Conservation (phyloP, 2,113 vertebrate genomes). For the Takifugu flavidus region DNA sequence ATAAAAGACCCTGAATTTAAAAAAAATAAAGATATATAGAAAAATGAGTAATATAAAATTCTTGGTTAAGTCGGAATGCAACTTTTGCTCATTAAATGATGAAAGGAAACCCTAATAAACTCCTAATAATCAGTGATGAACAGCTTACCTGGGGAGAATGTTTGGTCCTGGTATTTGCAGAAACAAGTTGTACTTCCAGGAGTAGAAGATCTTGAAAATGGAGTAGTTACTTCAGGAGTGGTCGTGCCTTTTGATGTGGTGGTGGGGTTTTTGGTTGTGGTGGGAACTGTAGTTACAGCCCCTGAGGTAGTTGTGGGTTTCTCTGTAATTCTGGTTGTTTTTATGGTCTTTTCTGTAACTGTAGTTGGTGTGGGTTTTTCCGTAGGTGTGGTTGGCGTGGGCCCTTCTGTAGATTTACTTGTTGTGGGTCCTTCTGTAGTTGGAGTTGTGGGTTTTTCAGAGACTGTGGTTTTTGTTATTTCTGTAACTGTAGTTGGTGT, state of each 20-base stretch:
- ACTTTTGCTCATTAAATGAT: not conserved
- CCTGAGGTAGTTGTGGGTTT: not conserved
- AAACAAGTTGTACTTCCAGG: conserved; percentile 30
- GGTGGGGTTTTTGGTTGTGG: not conserved
- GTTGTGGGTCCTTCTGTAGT: not conserved
- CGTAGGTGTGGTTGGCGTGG: not conserved
- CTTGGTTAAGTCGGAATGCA: not conserved
- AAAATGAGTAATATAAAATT: not conserved
- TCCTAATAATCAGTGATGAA: too few relatives aligned
- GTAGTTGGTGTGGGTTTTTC: not conserved
- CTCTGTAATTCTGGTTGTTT: not conserved
- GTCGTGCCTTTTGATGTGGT: not conserved
- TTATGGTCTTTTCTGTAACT: not conserved
- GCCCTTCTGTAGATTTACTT: not conserved
- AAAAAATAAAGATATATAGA: not conserved
- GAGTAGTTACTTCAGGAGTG: not conserved
- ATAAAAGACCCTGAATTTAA: conserved; percentile 69
- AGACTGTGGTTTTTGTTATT: not conserved
- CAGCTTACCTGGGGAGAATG: conserved; percentile 52
- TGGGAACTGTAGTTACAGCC: not conserved
- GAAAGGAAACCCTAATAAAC: not conserved
- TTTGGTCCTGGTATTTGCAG: conserved; percentile 48
- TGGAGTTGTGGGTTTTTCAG: not conserved
- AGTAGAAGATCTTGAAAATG: not conserved
- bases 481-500: not conserved